phyloP scores from a whole-genome alignment of 2,113 vertebrate genomes.

The Leptosomus discolor region DNA sequence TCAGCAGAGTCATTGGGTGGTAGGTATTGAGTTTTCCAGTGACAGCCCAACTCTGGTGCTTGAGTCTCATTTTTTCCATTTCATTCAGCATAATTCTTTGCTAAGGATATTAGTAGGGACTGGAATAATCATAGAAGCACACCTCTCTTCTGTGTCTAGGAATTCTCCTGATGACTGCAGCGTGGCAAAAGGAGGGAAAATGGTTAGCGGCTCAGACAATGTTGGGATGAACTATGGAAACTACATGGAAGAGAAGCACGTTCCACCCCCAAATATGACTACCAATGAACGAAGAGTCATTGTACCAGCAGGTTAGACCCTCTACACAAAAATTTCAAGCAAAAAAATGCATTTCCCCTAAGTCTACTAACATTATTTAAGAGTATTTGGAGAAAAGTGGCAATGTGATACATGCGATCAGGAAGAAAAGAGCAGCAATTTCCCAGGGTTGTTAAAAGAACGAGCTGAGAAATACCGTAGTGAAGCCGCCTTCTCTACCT shows the following conservation, averaged over 20 bases:
- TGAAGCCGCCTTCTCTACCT: not conserved
- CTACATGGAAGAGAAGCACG: conserved; percentile 88
- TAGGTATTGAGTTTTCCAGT: not conserved
- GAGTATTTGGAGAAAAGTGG: not conserved
- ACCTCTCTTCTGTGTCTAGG: conserved; percentile 61
- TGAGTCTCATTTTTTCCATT: not conserved
- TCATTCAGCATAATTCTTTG: not conserved
- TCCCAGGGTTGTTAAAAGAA: not conserved
- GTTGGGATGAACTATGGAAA: conserved; percentile 81
- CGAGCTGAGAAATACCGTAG: not conserved
- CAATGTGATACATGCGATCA: not conserved
- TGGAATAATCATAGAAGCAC: not conserved
- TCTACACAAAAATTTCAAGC: not conserved
- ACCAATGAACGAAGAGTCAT: conserved; percentile 87
- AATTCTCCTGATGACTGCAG: conserved; percentile 85
- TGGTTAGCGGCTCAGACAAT: conserved; percentile 73
- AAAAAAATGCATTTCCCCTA: not conserved
- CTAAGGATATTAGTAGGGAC: not conserved
- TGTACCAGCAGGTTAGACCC: conserved; percentile 85
- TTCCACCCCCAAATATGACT: conserved; percentile 87
- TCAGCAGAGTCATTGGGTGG: not conserved
- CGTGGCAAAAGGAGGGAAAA: conserved; percentile 83
- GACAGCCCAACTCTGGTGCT: not conserved
- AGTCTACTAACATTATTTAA: not conserved
- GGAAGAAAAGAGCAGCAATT: not conserved